Percentiles rank a stretch among this genome's conserved stretches.
Conservation (phyloP, 2,797 vertebrate genomes). For the Sebastes trivittatus region DNA sequence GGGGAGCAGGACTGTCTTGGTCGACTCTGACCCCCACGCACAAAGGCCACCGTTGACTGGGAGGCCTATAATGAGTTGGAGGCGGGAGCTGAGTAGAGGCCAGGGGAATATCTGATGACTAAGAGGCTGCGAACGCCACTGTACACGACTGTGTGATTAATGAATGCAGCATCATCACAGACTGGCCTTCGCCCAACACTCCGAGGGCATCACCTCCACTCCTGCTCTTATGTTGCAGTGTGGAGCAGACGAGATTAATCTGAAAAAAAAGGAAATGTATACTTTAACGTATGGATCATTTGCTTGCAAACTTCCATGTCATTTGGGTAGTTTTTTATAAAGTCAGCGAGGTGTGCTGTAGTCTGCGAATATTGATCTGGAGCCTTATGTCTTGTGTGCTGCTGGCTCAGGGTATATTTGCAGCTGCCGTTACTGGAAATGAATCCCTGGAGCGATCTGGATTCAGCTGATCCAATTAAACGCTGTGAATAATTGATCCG, state of each 20-base stretch:
- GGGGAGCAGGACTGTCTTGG: constrained; percentile 54
- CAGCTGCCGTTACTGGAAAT: constrained; percentile 80
- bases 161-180: constrained; percentile 73
- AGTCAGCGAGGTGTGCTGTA: constrained; percentile 47
- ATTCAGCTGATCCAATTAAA: constrained; percentile 85
- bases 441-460: constrained; percentile 76
- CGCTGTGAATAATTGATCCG: constrained; percentile 84
- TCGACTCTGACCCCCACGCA: constrained; percentile 48
- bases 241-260: constrained; percentile 21
- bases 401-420: constrained; percentile 79
- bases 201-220: constrained; percentile 55
- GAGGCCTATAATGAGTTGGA: constrained; percentile 58
- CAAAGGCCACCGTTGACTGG: constrained; percentile 77
- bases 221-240: constrained; percentile 6
- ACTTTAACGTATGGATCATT: constrained; percentile 13
- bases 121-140: constrained; percentile 71
- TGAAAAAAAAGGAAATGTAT: constrained; percentile 16
- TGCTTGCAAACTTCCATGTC: constrained; percentile 26
- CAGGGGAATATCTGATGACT: constrained; percentile 80
- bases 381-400: constrained; percentile 64
- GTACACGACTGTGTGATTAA: constrained; percentile 75
- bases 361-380: constrained; percentile 66
- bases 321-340: constrained; percentile 39
- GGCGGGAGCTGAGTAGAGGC: constrained; percentile 56
- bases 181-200: constrained; percentile 53